Evolutionary conservation across 2,888 invertebrate genomes (phyloP).

Genomic region (Cecidostiba fungosa): DNA sequence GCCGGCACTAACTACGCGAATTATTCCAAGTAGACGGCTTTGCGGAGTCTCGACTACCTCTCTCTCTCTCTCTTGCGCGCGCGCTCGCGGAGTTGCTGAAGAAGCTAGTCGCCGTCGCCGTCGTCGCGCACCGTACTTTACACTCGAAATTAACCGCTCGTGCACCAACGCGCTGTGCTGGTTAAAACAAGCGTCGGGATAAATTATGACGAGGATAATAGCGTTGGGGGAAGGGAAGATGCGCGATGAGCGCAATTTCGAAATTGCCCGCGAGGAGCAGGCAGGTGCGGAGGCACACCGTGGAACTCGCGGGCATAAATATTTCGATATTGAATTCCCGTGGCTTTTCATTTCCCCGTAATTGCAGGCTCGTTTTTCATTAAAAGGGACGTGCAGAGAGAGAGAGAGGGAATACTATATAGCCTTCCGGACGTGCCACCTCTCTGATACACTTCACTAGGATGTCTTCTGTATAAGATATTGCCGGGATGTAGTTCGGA

Average conservation of each 20-base stretch:
- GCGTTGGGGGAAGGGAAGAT: constrained; percentile 20
- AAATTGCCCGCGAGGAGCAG: constrained; percentile 34
- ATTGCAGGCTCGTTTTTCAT: constrained; percentile 55
- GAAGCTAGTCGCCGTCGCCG: constrained; percentile 62
- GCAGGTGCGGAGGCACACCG: neutral
- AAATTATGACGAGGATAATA: constrained; percentile 65
- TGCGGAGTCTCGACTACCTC: constrained; percentile 9
- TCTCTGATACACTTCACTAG: neutral
- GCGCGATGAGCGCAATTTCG: constrained; percentile 50
- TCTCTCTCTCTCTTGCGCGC: constrained; percentile 22
- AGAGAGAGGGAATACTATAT: neutral
- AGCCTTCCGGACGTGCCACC: neutral
- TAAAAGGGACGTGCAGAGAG: neutral
- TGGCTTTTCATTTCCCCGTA: constrained; percentile 49
- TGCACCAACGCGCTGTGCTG: constrained; percentile 43
- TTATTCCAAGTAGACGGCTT: constrained; percentile 74
- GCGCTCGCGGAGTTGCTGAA: constrained; percentile 61
- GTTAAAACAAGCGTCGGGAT: constrained; percentile 62
- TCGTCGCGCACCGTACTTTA: constrained; percentile 33
- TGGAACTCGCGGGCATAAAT: constrained; percentile 50
- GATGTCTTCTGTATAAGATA: constrained; percentile 22
- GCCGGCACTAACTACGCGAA: constrained; percentile 73
- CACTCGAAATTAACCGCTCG: constrained; percentile 60
- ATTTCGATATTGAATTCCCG: constrained; percentile 60
- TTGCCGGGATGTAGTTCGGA: constrained; percentile 33